Base-by-base conservation (phyloP, 2,888 invertebrate genomes). In the Chrysotoxum bicinctum region DNA sequence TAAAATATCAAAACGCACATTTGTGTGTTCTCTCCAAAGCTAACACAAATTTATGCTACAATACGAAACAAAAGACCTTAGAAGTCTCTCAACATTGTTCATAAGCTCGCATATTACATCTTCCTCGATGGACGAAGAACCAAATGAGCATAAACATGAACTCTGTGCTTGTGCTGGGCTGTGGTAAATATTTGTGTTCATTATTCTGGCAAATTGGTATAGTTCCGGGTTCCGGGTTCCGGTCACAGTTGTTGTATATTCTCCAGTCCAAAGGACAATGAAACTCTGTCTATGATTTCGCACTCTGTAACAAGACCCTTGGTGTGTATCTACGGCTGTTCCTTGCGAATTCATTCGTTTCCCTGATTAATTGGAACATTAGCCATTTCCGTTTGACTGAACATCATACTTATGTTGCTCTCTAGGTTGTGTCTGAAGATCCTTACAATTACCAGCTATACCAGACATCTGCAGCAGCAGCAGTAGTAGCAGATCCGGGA, bases 331-430 rank as follows among this genome's bases (percentile, higher is more conserved):
- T 48, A 37, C 23, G 37, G 50, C 35, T 58, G 35, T 21, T 58
- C 37, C 21, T 58, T 14, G 35, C 3, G 60, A 77, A 72, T 77
- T 68, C 54, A 62, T 62, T 73, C 52, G 68, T 72, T 78, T 73
- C 52, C 45, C 78, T 83, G 78, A 83, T 83, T 83, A 83, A 83
- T 83, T 78, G 79, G 79, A 74, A 79, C 79, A 84, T 79, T 84
- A 84, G 79, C 45, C 58, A 64, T 70, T 84, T 84, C 70, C 83
- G 68, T 79, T 75, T 58, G 70, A 79, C 74, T 79, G 79, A 79
- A 66, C 70, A 84, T 50, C 64, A 74, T 74, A 64, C 78, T 78
- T 56, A 78, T 78, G 83, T 78, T 73, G 69, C 58, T 35, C 58
- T 35, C 43, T 16, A 70, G 64, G 69, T 74, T 56, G 64, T 56